Conservation (phyloP, 1,140 invertebrate genomes). For the Paraescarpia echinospica region DNA sequence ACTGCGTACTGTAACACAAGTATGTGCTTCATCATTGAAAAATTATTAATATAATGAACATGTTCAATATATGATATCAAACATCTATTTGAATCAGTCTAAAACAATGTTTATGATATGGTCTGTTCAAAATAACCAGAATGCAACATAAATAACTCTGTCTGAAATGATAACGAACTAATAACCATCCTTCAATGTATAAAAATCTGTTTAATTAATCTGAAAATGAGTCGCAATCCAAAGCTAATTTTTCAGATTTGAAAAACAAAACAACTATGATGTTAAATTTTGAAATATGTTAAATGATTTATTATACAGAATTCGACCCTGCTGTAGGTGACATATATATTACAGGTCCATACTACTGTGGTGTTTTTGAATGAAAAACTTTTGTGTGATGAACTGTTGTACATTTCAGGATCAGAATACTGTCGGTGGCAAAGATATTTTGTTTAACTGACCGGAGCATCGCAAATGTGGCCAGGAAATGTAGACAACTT, state of each 20-base stretch:
- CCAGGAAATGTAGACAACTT: background rate
- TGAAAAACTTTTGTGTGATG: background rate
- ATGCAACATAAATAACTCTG: too few species aligned
- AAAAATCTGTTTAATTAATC: too few species aligned
- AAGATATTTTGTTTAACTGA: conserved; percentile 2
- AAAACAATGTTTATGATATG: background rate
- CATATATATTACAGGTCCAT: background rate
- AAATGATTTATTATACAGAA: too few species aligned
- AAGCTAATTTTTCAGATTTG: too few species aligned
- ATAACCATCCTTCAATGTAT: too few species aligned
- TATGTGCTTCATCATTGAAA: background rate
- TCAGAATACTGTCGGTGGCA: background rate
- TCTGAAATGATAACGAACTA: too few species aligned
- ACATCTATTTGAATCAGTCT: background rate
- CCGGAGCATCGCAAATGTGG: background rate
- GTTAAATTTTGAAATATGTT: too few species aligned
- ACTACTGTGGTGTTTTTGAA: background rate
- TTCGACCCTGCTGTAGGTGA: too few species aligned
- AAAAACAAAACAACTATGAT: too few species aligned
- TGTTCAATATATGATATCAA: background rate
- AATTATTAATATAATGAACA: background rate
- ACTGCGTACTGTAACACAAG: background rate
- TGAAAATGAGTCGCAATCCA: too few species aligned
- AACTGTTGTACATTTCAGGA: background rate
- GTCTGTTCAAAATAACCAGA: background rate